phyloP scores from a whole-genome alignment of 2,797 vertebrate species.

The Phylloscopus collybita region DNA sequence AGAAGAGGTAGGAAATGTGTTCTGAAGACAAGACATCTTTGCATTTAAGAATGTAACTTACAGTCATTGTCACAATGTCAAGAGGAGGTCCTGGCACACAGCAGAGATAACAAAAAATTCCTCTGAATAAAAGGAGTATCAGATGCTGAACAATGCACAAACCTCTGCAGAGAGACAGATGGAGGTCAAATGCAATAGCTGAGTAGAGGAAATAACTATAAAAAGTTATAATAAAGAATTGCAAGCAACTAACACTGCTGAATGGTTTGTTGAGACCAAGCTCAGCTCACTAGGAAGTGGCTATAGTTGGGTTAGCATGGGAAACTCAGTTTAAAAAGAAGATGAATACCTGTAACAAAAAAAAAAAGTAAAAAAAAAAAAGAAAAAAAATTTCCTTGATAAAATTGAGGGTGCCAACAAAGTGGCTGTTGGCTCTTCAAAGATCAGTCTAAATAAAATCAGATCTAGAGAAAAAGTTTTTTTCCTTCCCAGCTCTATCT shows the following conservation, averaged over 20 bases:
- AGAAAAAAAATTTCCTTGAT: neutral
- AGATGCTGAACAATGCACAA: slow-evolving; percentile 20
- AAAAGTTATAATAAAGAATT: neutral
- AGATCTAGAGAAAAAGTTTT: neutral
- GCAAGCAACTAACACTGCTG: neutral
- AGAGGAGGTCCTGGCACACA: slow-evolving; percentile 44
- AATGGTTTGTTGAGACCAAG: neutral
- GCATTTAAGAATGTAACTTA: slow-evolving; percentile 46
- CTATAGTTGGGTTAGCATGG: neutral
- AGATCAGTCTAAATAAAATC: neutral
- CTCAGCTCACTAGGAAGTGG: neutral
- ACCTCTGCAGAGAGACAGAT: slow-evolving; percentile 45
- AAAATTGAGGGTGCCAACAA: neutral
- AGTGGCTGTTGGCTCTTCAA: neutral
- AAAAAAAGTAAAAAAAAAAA: neutral
- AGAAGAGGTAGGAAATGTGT: slow-evolving; percentile 28
- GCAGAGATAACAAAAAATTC: slow-evolving; percentile 39
- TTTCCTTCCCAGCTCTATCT: neutral
- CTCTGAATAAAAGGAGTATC: slow-evolving; percentile 18
- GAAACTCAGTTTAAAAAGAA: neutral
- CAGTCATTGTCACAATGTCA: slow-evolving; percentile 30
- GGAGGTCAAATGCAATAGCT: slow-evolving; percentile 28
- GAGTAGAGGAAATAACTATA: slow-evolving; percentile 10
- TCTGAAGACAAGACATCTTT: slow-evolving; percentile 29
- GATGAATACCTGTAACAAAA: neutral